Base-by-base conservation (phyloP, 2,797 vertebrate species). In the Hypotaenidia okinawae region DNA sequence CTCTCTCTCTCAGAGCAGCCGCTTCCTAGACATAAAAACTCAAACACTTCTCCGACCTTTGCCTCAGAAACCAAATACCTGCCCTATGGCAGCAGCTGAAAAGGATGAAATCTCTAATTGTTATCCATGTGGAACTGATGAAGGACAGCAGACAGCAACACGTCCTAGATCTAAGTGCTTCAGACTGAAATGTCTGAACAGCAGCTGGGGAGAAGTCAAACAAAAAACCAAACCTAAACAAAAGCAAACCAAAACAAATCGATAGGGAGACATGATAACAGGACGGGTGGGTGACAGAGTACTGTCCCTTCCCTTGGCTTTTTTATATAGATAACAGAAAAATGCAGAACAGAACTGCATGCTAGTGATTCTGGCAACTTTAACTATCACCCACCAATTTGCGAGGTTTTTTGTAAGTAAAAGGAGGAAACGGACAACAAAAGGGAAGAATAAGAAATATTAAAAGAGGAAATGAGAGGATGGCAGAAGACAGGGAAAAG, bases 381-480 rank as follows among this genome's bases (percentile, higher is more conserved):
- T 10, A 80, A 24, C 27, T 10, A 55, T 24, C 23, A 72, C 4
- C 8, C 25, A 75, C 5, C 1, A 2, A 35, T 45, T 74, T 78
- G 83, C 45, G 84, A 41, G 9, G 4, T 19, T 91, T 67, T 72
- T 32, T 32, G 2, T 33, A 77, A 83, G 43, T 35, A 91, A 72
- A 87, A 81, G 37, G 23, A 86, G 45, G 74, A 93, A 94, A 90
- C 8, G 2, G 10, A 63, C 22, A 63, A 52, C 35, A 88, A 86
- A 63, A 70, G 4, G 33, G 66, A 93, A 91, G 88, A 72, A 11
- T 32, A 77, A 81, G 32, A 94, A 77, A 55, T 47, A 77, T 15
- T 68, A 68, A 87, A 94, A 93, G 59, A 24, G 72, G 67, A 88
- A 95, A 82, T 21, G 19, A 73, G 25, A 89, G 78, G n/a, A 87